These are phyloP conservation scores for Hybos culiciformis DNA, from an alignment of 2,888 invertebrate species.

Conservation along the genomic window DNA sequence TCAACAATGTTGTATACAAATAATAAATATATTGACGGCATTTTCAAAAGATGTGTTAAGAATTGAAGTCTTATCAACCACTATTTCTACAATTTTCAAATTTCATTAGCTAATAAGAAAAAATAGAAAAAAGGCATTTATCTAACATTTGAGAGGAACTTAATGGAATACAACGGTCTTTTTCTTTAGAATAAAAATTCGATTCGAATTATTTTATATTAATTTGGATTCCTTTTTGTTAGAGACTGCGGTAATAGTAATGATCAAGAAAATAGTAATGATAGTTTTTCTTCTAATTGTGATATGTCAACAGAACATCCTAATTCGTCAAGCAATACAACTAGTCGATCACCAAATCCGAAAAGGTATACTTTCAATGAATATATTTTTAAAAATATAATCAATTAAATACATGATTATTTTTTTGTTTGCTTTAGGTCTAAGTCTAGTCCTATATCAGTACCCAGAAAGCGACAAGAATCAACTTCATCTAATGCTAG, in stretches of 20 bases:
- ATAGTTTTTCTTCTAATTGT: conserved; percentile 34
- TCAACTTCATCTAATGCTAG: conserved; percentile 46
- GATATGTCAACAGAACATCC: conserved; percentile 30
- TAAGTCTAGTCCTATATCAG: conserved; percentile 50
- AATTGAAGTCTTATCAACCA: too few species aligned
- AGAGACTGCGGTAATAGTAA: neutral
- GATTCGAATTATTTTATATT: neutral
- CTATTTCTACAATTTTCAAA: too few species aligned
- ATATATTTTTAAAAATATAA: neutral
- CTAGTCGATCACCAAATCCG: conserved; percentile 27
- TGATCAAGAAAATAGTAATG: conserved; percentile 33
- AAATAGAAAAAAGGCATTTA: too few species aligned
- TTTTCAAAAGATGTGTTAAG: too few species aligned
- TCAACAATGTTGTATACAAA: too few species aligned
- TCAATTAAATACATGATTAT: neutral
- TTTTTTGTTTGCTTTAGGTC: neutral
- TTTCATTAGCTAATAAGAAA: too few species aligned
- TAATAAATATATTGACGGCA: too few species aligned
- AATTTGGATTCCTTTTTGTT: neutral
- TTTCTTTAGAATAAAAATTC: neutral
- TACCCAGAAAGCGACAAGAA: conserved; percentile 48
- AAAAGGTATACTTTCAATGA: conserved; percentile 25
- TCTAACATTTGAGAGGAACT: too few species aligned
- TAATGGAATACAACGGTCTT: too few species aligned
- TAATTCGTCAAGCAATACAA: conserved; percentile 14